Percentiles rank a stretch among this genome's conserved stretches.
phyloP scores from a whole-genome alignment of 2,888 invertebrate species.

The Brenthis ino region DNA sequence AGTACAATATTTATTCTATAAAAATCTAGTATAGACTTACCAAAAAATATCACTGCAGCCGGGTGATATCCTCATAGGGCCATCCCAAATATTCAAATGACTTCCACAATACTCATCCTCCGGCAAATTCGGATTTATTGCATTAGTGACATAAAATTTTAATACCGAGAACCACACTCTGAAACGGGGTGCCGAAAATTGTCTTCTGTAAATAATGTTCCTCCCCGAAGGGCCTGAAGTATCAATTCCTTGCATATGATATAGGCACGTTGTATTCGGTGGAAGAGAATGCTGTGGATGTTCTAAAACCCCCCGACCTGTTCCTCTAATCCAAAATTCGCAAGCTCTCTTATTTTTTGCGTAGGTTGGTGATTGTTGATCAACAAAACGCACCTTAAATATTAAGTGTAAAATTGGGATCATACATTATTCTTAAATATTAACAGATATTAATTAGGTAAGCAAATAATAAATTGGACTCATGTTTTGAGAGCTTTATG shows the following conservation, averaged over 20 bases:
- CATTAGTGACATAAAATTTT: conserved; percentile 90
- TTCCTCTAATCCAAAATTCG: conserved; percentile 93
- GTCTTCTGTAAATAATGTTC: conserved; percentile 78
- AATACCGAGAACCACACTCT: conserved; percentile 93
- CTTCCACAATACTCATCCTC: conserved; percentile 91
- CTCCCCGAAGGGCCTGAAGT: conserved; percentile 83
- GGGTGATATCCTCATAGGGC: conserved; percentile 88
- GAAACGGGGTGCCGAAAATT: conserved; percentile 86
- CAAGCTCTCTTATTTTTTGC: conserved; percentile 92
- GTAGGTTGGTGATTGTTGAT: conserved; percentile 91
- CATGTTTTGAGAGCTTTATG: too few relatives aligned
- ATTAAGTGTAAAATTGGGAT: neutral
- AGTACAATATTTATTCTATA: neutral
- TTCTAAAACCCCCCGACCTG: conserved; percentile 89
- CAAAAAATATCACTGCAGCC: conserved; percentile 91
- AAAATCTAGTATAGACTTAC: conserved; percentile 67
- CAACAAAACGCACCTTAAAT: conserved; percentile 90
- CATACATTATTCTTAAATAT: conserved; percentile 5
- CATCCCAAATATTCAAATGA: conserved; percentile 93
- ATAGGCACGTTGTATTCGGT: conserved; percentile 93
- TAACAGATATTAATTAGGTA: conserved; percentile 16
- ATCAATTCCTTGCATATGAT: conserved; percentile 88
- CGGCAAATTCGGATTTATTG: conserved; percentile 84
- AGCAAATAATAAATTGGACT: neutral
- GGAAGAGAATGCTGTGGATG: conserved; percentile 93